Percentiles rank a stretch among this genome's conserved stretches.
Evolutionary conservation across 2,888 invertebrate genomes (phyloP).

Genomic region (Drosophila formosana): DNA sequence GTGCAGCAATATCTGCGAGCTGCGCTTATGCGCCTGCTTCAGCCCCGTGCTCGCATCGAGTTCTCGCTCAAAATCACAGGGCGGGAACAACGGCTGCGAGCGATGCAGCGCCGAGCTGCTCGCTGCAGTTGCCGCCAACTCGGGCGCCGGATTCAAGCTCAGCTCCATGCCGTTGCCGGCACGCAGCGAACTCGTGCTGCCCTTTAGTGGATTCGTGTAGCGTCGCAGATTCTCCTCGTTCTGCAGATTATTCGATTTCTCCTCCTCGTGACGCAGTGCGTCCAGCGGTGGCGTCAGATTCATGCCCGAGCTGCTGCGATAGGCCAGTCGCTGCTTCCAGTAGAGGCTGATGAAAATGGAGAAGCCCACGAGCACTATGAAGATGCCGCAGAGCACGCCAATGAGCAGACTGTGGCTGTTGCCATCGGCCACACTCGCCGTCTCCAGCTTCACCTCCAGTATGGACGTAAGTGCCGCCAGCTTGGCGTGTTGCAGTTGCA

Average conservation of each 20-base stretch:
- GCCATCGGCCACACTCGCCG: conserved; percentile 87
- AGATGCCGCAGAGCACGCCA: conserved; percentile 85
- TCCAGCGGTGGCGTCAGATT: conserved; percentile 87
- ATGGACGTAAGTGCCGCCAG: conserved; percentile 89
- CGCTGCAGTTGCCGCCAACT: conserved; percentile 85
- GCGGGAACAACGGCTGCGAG: conserved; percentile 84
- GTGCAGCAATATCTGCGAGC: conserved; percentile 90
- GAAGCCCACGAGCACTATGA: conserved; percentile 84
- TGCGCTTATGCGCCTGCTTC: conserved; percentile 85
- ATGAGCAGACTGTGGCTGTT: conserved; percentile 84
- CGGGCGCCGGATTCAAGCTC: conserved; percentile 84
- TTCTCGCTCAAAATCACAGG: conserved; percentile 83
- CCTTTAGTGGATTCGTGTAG: conserved; percentile 92
- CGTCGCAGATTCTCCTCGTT: conserved; percentile 95
- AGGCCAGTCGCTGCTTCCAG: conserved; percentile 86
- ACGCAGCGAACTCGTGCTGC: conserved; percentile 86
- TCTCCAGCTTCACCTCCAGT: conserved; percentile 91
- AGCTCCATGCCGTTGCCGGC: conserved; percentile 86
- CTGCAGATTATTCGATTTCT: conserved; percentile 95
- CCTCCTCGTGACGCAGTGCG: conserved; percentile 91
- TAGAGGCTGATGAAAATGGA: conserved; percentile 86
- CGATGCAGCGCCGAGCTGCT: conserved; percentile 82
- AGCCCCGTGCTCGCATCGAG: conserved; percentile 84
- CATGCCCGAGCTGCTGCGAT: conserved; percentile 86
- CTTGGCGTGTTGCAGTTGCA: conserved; percentile 86